Evolutionary conservation across 2,888 invertebrate species (phyloP), one percentile per base, ranked within the genome.

Genomic region (Parnassius mnemosyne): DNA sequence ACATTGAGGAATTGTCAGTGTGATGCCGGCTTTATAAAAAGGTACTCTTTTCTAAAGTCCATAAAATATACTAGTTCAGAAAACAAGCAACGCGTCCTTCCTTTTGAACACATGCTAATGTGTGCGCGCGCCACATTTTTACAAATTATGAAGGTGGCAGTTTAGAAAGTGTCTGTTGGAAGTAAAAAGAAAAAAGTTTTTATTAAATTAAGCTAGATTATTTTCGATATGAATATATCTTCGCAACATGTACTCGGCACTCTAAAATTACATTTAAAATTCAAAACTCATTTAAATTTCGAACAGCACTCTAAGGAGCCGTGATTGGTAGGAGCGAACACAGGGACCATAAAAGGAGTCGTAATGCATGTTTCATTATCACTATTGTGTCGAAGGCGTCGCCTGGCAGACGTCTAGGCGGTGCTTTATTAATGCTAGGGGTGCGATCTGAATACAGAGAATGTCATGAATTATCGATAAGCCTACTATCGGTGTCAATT

Each of bases 361-460:
- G 74, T 74, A 69, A 73, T 78, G 70, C 73, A 77, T 76, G 75
- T 75, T 77, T 78, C 73, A 78, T 78, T 73, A 74, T 68, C 75
- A 74, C 73, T 74, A 77, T 78, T 78, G 75, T 77, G 68, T 62
- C 57, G 64, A 60, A 64, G 61, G 67, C 57, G 71, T 66, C 68
- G 68, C 76, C 71, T 79, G 60, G 78, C 71, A 83, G 86, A 83
- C 84, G 83, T 82, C 83, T 80, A 63, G 78, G 72, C 75, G 74
- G 68, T 70, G 70, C 76, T 77, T 77, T 78, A 71, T 69, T 69
- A 70, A 70, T 72, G 71, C 70, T 68, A 71, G 67, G 68, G 70
- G 69, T 68, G 65, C 73, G 75, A 78, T 86, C 82, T 83, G 77
- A 84, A 84, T 83, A 83, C 76, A 72, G 81, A 86, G 84, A 86